Percentiles rank a stretch among this genome's conserved stretches.
These are phyloP conservation scores for Eulemur albifrons DNA, from an alignment of 2,797 vertebrate species.

Conservation along the genomic window DNA sequence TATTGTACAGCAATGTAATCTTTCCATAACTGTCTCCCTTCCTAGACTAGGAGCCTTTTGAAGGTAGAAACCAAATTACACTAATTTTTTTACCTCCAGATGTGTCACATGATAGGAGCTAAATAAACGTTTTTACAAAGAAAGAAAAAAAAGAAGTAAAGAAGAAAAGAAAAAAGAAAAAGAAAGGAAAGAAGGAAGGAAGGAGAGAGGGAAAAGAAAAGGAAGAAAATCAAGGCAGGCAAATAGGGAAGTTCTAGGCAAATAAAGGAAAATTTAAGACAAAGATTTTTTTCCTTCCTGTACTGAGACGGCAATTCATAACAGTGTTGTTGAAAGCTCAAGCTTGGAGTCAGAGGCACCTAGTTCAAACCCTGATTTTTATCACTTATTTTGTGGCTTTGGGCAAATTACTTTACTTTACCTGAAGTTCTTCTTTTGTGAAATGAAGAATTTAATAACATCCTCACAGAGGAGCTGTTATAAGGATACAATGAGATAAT, in stretches of 20 bases:
- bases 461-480: neutral
- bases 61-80: neutral
- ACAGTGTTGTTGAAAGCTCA: neutral
- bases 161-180: neutral
- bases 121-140: constrained; percentile 35
- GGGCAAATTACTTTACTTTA: neutral
- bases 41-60: neutral
- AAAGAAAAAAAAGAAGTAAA: neutral
- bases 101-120: neutral
- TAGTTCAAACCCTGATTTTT: neutral
- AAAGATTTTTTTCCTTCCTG: neutral
- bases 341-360: neutral
- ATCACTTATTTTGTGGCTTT: neutral
- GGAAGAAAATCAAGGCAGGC: neutral
- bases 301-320: neutral
- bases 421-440: neutral
- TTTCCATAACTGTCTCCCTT: neutral
- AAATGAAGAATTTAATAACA: neutral
- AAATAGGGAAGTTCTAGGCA: neutral
- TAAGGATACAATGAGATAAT: neutral
- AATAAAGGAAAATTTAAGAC: constrained; percentile 18
- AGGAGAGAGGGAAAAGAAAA: neutral
- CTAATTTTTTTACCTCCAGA: neutral
- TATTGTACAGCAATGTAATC: neutral
- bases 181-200: neutral